These are phyloP conservation scores for Tromatobia lineatoria DNA, from an alignment of 2,888 invertebrate species.

Conservation along the genomic window DNA sequence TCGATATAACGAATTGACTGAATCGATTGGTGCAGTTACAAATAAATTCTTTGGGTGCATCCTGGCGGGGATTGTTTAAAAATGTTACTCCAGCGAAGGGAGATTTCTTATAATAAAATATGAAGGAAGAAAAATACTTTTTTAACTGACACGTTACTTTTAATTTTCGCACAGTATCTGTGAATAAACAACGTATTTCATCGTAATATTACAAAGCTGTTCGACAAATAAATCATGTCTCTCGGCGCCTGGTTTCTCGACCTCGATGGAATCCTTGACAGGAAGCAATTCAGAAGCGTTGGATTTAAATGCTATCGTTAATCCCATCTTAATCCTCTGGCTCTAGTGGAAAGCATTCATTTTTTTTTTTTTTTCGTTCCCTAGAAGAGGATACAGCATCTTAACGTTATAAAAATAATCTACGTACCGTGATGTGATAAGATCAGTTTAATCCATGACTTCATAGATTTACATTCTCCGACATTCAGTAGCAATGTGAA, in stretches of 20 bases:
- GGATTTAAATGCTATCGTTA: conserved; percentile 39
- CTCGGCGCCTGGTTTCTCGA: background rate
- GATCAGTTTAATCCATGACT: background rate
- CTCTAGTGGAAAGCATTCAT: background rate
- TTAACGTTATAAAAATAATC: background rate
- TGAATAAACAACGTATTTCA: background rate
- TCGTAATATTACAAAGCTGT: conserved; percentile 47
- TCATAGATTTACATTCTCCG: background rate
- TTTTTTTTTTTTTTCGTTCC: background rate
- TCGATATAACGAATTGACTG: no score
- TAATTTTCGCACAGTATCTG: background rate
- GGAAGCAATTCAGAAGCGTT: background rate
- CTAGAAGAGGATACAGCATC: background rate
- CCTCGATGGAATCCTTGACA: conserved; percentile 25
- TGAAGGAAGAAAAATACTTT: no score
- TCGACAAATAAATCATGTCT: conserved; percentile 40
- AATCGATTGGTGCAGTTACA: no score
- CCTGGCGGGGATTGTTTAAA: no score
- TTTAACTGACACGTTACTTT: no score
- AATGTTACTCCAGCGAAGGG: no score
- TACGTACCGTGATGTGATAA: background rate
- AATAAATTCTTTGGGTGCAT: no score
- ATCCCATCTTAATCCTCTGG: conserved; percentile 39
- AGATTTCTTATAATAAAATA: no score
- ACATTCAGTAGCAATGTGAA: background rate